Percentiles rank a stretch among this genome's conserved stretches.
Conservation (phyloP, 1,140 invertebrate species). For the Caenorhabditis remanei region DNA sequence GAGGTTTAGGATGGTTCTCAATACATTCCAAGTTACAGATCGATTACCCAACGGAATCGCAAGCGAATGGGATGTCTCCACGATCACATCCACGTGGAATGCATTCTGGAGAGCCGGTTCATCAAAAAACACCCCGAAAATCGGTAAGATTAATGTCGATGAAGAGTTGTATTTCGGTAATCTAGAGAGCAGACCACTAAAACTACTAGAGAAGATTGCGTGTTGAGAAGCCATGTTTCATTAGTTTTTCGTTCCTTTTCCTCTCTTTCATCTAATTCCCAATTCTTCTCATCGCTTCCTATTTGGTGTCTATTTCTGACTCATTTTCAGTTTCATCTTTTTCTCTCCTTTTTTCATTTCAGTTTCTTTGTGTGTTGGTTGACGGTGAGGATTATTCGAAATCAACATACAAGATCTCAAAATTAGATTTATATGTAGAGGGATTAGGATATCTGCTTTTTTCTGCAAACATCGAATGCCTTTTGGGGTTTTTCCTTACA, state of each 20-base stretch:
- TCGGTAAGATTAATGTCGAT: neutral
- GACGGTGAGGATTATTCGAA: neutral
- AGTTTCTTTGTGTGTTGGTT: neutral
- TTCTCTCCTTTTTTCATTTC: neutral
- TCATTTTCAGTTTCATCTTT: conserved; percentile 26
- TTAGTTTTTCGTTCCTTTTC: conserved; percentile 38
- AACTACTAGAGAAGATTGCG: neutral
- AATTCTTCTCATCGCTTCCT: conserved; percentile 23
- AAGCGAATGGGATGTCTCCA: conserved; percentile 40
- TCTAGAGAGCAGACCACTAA: neutral
- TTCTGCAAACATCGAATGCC: no score
- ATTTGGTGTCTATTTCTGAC: conserved; percentile 18
- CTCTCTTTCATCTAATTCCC: conserved; percentile 46
- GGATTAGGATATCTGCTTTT: no score
- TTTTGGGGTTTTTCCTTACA: no score
- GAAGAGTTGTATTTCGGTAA: neutral
- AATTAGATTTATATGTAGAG: no score
- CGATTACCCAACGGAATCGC: conserved; percentile 85
- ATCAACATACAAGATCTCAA: neutral
- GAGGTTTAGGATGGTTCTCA: neutral
- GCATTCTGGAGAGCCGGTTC: neutral
- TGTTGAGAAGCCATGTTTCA: conserved; percentile 29
- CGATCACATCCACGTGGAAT: neutral
- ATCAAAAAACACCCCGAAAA: conserved; percentile 36
- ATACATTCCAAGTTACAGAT: conserved; percentile 82